phyloP scores from a whole-genome alignment of 2,888 invertebrate genomes.

The Bombylius discolor region DNA sequence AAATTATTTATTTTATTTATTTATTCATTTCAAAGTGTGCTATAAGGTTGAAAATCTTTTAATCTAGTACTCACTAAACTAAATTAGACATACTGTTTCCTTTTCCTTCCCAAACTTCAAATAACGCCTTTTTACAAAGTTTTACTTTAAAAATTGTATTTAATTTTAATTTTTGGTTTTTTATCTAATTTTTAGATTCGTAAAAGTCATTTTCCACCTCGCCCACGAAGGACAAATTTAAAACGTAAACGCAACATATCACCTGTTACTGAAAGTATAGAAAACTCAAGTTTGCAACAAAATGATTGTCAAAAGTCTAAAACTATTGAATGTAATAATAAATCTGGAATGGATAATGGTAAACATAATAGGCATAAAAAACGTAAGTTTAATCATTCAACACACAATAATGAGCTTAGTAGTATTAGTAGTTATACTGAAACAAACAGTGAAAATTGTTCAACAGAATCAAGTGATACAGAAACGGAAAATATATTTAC shows the following conservation, averaged over 20 bases:
- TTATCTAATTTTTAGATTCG: conserved; percentile 39
- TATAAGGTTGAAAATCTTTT: too few relatives aligned
- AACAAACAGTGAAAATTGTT: conserved; percentile 12
- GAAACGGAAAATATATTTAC: background rate
- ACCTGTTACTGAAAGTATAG: background rate
- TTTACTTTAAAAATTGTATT: too few relatives aligned
- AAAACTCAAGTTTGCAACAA: background rate
- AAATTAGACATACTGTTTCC: too few relatives aligned
- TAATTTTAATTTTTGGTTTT: conserved; percentile 1
- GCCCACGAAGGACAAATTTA: conserved; percentile 36
- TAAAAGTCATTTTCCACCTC: conserved; percentile 54
- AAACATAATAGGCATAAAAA: conserved; percentile 1
- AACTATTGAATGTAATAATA: too few relatives aligned
- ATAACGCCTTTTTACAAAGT: too few relatives aligned
- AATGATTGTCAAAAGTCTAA: background rate
- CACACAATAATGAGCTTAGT: conserved; percentile 4
- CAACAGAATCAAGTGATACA: background rate
- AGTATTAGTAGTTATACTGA: conserved; percentile 9
- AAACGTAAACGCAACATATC: background rate
- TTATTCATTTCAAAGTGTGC: background rate
- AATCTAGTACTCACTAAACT: too few relatives aligned
- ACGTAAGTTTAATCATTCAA: conserved; percentile 3
- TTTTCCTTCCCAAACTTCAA: too few relatives aligned
- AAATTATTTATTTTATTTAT: background rate
- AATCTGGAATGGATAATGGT: too few relatives aligned